A percentile compares a stretch with the other conserved stretches of the same genome.
Conservation (phyloP, 1,140 invertebrate genomes). For the Hypothenemus hampei region DNA sequence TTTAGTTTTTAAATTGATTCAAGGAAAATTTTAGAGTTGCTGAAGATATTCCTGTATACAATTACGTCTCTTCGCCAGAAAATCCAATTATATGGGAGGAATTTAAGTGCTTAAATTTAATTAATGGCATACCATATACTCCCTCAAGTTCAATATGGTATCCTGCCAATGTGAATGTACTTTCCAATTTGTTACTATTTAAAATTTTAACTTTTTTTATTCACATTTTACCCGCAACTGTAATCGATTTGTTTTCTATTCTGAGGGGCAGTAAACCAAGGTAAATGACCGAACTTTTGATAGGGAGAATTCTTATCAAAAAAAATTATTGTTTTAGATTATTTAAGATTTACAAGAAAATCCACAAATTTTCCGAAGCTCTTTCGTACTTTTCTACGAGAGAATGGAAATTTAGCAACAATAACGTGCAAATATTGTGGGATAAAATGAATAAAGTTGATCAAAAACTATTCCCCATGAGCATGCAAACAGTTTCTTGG, state of each 20-base stretch:
- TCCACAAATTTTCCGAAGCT: slow-evolving; percentile 64
- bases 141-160: slow-evolving; percentile 55
- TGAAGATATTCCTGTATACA: slow-evolving; percentile 60
- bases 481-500: slow-evolving; percentile 61
- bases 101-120: slow-evolving; percentile 51
- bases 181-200: slow-evolving; percentile 41
- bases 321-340: slow-evolving; percentile 50
- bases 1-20: too few species aligned
- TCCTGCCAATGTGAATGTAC: slow-evolving; percentile 49
- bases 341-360: slow-evolving; percentile 65
- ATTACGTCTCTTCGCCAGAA: slow-evolving; percentile 64
- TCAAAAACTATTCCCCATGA: slow-evolving; percentile 60
- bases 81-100: slow-evolving; percentile 64
- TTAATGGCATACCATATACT: slow-evolving; percentile 50
- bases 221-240: slow-evolving; percentile 56
- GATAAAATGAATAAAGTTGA: slow-evolving; percentile 54
- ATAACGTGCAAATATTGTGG: slow-evolving; percentile 59
- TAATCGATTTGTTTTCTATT: slow-evolving; percentile 52
- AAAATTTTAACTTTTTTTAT: slow-evolving; percentile 48
- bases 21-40: slow-evolving; percentile 40
- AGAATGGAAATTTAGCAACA: slow-evolving; percentile 66
- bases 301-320: too few species aligned
- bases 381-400: slow-evolving; percentile 68
- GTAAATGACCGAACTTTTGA: slow-evolving; percentile 45
- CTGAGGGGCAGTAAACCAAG: slow-evolving; percentile 57